A percentile compares a stretch with the other conserved stretches of the same genome.
phyloP scores from a whole-genome alignment of 2,113 vertebrate genomes.

The Capreolus pygargus region DNA sequence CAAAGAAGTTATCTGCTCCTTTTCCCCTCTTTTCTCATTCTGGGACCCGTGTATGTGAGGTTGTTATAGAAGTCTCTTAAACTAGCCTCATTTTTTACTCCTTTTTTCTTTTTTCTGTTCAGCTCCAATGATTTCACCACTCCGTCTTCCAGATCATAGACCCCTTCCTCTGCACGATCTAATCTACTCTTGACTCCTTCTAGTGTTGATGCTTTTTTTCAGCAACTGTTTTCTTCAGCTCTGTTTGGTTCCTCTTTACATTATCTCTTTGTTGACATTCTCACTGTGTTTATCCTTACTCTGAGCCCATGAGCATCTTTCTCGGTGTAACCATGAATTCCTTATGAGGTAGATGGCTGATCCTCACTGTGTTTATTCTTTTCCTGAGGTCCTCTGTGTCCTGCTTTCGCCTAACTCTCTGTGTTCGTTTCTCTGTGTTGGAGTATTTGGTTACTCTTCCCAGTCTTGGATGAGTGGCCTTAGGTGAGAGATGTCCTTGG shows the following conservation, averaged over 20 bases:
- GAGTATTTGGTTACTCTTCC: not conserved
- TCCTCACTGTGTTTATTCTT: not conserved
- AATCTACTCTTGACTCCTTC: not conserved
- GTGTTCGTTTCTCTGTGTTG: not conserved
- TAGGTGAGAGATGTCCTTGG: not conserved
- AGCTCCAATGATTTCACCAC: not conserved
- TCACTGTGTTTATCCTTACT: not conserved
- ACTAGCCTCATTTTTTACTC: not conserved
- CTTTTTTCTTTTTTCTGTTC: not conserved
- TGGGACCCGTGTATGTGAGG: not conserved
- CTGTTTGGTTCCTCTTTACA: not conserved
- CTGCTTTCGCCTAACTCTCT: not conserved
- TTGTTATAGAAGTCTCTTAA: not conserved
- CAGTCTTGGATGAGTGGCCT: not conserved
- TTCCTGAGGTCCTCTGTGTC: not conserved
- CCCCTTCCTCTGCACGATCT: not conserved
- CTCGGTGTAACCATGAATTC: accelerated
- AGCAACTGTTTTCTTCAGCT: not conserved
- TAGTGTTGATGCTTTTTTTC: not conserved
- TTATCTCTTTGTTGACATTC: not conserved
- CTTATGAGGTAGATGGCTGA: not conserved
- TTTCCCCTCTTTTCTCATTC: not conserved
- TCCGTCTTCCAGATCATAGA: not conserved
- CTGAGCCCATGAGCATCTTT: not conserved
- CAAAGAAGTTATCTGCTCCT: not conserved